Conservation (phyloP, 2,797 vertebrate genomes). For the Fundulus diaphanus region DNA sequence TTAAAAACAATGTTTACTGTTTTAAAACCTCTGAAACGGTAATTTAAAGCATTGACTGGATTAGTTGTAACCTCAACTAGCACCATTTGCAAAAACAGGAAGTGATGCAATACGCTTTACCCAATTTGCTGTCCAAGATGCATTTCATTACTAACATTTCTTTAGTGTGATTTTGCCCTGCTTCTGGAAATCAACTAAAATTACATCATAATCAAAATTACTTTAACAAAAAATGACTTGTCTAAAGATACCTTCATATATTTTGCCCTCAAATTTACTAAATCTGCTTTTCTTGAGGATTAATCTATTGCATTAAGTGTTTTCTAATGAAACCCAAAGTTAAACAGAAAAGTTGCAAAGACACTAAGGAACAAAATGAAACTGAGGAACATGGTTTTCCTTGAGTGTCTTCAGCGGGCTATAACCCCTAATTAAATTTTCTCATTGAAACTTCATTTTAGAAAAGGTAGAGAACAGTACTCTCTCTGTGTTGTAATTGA, state of each 20-base stretch:
- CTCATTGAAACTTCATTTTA: slow-evolving; percentile 82
- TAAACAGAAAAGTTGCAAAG: slow-evolving; percentile 51
- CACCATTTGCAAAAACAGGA: too few relatives aligned
- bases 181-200: slow-evolving; percentile 34
- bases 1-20: too few relatives aligned
- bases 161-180: slow-evolving; percentile 17
- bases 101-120: too few relatives aligned
- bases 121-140: slow-evolving; percentile 48
- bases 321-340: slow-evolving; percentile 53
- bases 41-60: too few relatives aligned
- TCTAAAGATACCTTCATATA: slow-evolving; percentile 7
- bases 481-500: slow-evolving; percentile 78
- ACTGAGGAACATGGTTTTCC: slow-evolving; percentile 62
- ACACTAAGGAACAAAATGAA: slow-evolving; percentile 14
- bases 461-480: slow-evolving; percentile 74
- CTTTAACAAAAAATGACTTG: slow-evolving; percentile 28
- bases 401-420: slow-evolving; percentile 60
- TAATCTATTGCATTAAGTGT: slow-evolving; percentile 4
- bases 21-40: too few relatives aligned
- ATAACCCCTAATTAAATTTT: slow-evolving; percentile 84
- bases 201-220: slow-evolving; percentile 30
- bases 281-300: slow-evolving; percentile 4
- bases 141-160: slow-evolving; percentile 59
- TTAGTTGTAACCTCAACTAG: too few relatives aligned
- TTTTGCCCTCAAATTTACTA: neutral